Percentiles rank a stretch among this genome's conserved stretches.
Conservation (phyloP, 2,113 vertebrate genomes). For the Eolophus roseicapilla region DNA sequence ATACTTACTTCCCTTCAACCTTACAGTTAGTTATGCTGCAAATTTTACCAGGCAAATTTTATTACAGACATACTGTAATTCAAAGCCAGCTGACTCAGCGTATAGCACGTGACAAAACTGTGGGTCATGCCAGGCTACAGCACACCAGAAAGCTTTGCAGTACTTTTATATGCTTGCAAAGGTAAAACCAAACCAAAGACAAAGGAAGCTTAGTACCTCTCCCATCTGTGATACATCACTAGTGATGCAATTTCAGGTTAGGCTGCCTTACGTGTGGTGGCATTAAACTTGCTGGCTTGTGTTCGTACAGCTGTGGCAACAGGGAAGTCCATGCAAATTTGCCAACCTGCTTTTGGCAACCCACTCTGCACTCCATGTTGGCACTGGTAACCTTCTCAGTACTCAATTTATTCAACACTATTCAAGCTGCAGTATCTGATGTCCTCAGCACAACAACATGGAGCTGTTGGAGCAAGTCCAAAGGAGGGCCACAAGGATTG, state of each 20-base stretch:
- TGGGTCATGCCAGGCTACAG: not conserved
- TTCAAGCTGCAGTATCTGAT: not conserved
- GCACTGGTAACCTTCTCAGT: not conserved
- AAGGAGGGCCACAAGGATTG: not conserved
- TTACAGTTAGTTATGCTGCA: not conserved
- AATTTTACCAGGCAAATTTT: not conserved
- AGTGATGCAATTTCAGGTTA: not conserved
- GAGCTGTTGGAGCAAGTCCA: not conserved
- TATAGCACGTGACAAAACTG: not conserved
- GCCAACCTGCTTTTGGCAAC: not conserved
- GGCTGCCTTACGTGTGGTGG: not conserved
- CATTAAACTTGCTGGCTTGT: not conserved
- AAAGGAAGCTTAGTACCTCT: not conserved
- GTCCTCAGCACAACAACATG: not conserved
- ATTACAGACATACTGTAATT: not conserved
- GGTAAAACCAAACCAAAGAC: not conserved
- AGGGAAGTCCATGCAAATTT: not conserved
- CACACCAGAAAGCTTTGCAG: not conserved
- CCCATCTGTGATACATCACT: not conserved
- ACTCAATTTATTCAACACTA: not conserved
- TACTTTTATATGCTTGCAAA: not conserved
- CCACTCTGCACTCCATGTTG: not conserved
- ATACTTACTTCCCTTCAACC: not conserved
- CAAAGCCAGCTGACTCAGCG: not conserved
- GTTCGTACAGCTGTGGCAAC: not conserved